Conservation (phyloP, 1,140 invertebrate species). For the Aphelenchoides avenae region DNA sequence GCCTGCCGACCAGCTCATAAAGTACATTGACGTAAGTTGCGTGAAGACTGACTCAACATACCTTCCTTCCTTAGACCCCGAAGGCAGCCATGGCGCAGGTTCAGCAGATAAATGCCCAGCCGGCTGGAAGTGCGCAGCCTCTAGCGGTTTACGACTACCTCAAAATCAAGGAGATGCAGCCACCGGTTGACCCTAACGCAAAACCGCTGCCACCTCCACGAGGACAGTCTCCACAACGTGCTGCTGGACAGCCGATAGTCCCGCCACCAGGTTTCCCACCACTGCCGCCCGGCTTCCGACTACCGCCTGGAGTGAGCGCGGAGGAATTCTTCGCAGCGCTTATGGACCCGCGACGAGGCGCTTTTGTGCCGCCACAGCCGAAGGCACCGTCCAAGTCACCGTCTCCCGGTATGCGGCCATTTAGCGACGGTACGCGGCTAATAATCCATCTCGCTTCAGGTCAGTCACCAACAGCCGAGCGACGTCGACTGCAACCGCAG, state of each 20-base stretch:
- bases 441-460: too few species aligned
- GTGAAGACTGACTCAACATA: too few species aligned
- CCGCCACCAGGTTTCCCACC: constrained; percentile 5
- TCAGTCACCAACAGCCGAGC: too few species aligned
- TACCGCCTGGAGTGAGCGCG: too few species aligned
- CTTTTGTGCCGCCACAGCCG: too few species aligned
- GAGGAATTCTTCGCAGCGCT: too few species aligned
- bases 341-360: too few species aligned
- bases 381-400: too few species aligned
- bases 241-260: constrained; percentile 2
- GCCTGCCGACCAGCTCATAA: constrained; percentile 55
- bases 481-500: constrained; percentile 40
- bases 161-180: constrained; percentile 54
- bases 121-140: constrained; percentile 25
- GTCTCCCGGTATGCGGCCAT: too few species aligned
- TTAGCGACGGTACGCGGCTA: too few species aligned
- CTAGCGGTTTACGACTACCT: constrained; percentile 56
- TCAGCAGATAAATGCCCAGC: constrained; percentile 20
- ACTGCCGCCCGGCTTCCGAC: background rate
- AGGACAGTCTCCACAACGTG: background rate
- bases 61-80: too few species aligned
- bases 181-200: too few species aligned
- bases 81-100: background rate
- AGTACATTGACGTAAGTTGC: constrained; percentile 37
- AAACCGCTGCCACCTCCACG: constrained; percentile 9